Evolutionary conservation across 1,140 invertebrate genomes (phyloP).

Genomic region (Oscheius sp.): DNA sequence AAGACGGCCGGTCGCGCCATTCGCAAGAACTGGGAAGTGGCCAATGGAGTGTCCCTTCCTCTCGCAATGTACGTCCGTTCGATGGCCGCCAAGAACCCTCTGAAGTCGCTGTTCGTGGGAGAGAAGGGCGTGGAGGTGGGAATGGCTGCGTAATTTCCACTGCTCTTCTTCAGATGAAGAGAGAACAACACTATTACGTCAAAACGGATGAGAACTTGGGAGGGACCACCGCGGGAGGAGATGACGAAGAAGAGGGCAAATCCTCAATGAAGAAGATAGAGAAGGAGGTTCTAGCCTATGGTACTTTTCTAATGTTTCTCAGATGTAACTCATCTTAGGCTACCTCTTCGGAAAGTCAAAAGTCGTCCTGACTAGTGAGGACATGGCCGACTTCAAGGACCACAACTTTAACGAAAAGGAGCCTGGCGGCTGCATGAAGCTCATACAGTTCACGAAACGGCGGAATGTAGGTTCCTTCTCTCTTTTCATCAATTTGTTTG

Average conservation of each 20-base stretch:
- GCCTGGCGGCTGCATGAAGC: conserved; percentile 5
- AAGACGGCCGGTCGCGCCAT: neutral
- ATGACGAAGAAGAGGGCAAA: neutral
- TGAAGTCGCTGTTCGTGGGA: neutral
- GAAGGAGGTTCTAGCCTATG: neutral
- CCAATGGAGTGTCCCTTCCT: neutral
- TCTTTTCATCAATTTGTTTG: neutral
- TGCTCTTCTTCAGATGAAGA: neutral
- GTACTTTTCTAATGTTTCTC: neutral
- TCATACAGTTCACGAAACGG: neutral
- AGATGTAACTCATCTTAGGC: neutral
- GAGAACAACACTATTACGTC: neutral
- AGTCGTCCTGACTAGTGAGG: neutral
- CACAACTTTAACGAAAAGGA: conserved; percentile 11
- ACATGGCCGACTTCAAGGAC: neutral
- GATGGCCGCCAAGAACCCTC: neutral
- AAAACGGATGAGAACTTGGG: neutral
- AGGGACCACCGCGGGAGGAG: neutral
- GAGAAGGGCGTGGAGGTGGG: conserved; percentile 3
- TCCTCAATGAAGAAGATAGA: neutral
- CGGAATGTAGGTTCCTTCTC: neutral
- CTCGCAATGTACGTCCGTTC: conserved; percentile 1
- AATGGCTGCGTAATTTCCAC: no score
- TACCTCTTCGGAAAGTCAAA: conserved; percentile 8
- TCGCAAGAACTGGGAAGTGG: neutral